Evolutionary conservation across 2,797 vertebrate species (phyloP).

Genomic region (Anomalospiza imberbis): DNA sequence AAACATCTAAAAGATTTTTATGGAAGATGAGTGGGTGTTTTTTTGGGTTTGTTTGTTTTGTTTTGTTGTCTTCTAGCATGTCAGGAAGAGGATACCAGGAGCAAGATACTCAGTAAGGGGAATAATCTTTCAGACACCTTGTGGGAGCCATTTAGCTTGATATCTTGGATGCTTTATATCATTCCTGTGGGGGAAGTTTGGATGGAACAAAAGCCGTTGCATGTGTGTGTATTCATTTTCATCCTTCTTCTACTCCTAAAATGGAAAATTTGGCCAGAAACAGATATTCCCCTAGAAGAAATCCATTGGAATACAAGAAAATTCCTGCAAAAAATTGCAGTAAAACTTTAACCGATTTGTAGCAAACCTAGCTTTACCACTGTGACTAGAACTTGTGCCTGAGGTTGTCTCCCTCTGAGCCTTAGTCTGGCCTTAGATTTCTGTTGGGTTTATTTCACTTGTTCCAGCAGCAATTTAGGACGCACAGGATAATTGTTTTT

Average conservation of each 20-base stretch:
- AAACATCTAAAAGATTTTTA: background rate
- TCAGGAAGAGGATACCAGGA: background rate
- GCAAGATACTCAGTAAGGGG: background rate
- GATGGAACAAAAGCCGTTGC: background rate
- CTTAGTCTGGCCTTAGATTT: background rate
- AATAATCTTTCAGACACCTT: background rate
- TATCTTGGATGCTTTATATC: background rate
- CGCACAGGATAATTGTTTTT: background rate
- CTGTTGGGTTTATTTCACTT: background rate
- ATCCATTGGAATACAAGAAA: background rate
- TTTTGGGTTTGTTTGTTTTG: background rate
- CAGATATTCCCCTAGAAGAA: background rate
- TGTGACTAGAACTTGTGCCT: background rate
- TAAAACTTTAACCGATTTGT: background rate
- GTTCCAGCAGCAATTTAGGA: background rate
- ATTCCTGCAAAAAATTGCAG: background rate
- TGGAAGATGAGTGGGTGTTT: background rate
- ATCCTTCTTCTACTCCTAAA: background rate
- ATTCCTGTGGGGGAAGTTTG: background rate
- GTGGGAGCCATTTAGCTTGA: background rate
- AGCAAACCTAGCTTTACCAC: background rate
- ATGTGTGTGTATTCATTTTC: background rate
- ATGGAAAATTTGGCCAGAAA: background rate
- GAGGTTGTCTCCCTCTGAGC: background rate
- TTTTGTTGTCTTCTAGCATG: background rate